Base-by-base conservation (phyloP, 2,797 vertebrate species). In the Lepus oiostolus region DNA sequence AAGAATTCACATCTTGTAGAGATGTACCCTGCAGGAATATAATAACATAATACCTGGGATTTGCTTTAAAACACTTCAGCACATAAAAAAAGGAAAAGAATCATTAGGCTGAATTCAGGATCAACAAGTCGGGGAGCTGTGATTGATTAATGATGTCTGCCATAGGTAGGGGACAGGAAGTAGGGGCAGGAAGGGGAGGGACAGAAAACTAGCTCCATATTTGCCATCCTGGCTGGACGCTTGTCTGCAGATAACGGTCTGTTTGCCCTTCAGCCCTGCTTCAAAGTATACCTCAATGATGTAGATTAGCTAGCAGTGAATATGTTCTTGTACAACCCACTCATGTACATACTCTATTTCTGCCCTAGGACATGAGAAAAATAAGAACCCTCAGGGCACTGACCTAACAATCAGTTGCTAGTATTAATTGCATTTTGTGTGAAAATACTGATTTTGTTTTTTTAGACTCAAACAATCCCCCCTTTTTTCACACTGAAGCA, bases 131-230 rank as follows among this genome's bases (percentile, higher is more conserved):
- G 52, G 80, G 71, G 76, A 35, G 38, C 75, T 90, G 3, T 22
- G 75, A 88, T 67, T 83, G 77, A 96, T 95, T 91, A 82, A 83
- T 82, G 88, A 96, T 79, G 77, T 83, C 96, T 96, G 93, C 79
- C 79, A 32, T 1, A 28, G 63, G 21, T 84, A 60, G 38, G 47
- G 67, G 5, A 79, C 1, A 30, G 11, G 58, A 28, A 52, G 62
- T 65, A 10, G 4, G 50, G 14, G 26, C 7, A 7, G 10, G 52
- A 11, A 35, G 21, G n/a, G 22, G 16, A 22, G 52, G 12, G 63
- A 28, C 38, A 19, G 38, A 42, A n/a, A 5, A 16, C 32, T 30
- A 72, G 62, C 63, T 70, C 52, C 22, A 1, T 42, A 30, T 7
- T 38, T 70, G 35, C 60, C 58, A 62, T 47, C 42, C 42, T 38